phyloP scores from a whole-genome alignment of 92 coral and sea anemone species.

The Micromussa lordhowensis region DNA sequence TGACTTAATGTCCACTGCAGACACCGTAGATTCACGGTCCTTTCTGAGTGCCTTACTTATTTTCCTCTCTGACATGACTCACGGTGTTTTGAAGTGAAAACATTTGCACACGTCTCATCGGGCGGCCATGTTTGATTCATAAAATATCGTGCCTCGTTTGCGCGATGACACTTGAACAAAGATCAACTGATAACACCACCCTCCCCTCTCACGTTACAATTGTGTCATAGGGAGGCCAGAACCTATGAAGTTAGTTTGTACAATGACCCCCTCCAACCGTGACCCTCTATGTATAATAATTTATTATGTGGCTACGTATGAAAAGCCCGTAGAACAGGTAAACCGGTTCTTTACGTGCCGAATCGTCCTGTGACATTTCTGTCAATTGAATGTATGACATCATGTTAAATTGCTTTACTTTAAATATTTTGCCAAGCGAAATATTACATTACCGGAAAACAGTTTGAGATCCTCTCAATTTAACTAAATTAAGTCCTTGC shows the following conservation, averaged over 20 bases:
- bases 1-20: slow-evolving; percentile 60
- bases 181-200: slow-evolving; percentile 5
- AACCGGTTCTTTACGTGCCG: background rate
- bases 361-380: background rate
- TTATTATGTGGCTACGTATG: too few relatives aligned
- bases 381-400: background rate
- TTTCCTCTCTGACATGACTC: slow-evolving; percentile 78
- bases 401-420: background rate
- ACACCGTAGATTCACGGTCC: slow-evolving; percentile 80
- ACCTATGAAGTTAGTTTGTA: background rate
- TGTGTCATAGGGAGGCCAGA: background rate
- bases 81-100: slow-evolving; percentile 18
- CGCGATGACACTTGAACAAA: slow-evolving; percentile 6
- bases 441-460: background rate
- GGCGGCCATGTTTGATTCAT: slow-evolving; percentile 47
- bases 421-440: background rate
- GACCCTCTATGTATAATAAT: background rate
- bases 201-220: slow-evolving; percentile 35
- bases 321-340: too few relatives aligned
- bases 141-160: slow-evolving; percentile 37
- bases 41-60: slow-evolving; percentile 59
- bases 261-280: background rate
- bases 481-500: background rate
- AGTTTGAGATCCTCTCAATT: background rate
- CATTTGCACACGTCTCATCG: slow-evolving; percentile 6